Conservation (phyloP, 2,888 invertebrate genomes). For the Hyles lineata region DNA sequence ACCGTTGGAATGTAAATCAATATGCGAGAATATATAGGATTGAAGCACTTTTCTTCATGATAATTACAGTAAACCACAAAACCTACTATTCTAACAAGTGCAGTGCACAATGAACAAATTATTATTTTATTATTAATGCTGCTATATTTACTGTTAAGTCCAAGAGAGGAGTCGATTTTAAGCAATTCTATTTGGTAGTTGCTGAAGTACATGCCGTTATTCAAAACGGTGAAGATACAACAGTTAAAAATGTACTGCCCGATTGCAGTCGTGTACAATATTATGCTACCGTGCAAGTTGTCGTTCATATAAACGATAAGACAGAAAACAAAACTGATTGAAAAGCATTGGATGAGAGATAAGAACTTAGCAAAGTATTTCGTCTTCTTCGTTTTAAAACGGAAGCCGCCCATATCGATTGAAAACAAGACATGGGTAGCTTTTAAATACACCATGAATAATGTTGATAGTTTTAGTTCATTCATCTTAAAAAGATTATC, state of each 20-base stretch:
- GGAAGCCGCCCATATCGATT: constrained; percentile 8
- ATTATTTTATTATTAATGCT: not conserved
- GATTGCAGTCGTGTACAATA: not conserved
- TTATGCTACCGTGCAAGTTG: not conserved
- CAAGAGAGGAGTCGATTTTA: not conserved
- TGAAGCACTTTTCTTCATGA: not conserved
- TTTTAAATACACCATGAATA: not conserved
- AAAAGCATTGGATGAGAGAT: not conserved
- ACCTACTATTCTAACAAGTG: not conserved
- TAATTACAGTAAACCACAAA: not conserved
- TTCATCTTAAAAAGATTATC: no score
- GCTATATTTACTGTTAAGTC: not conserved
- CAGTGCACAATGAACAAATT: not conserved
- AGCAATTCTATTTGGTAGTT: not conserved
- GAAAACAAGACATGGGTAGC: not conserved
- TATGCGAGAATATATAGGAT: not conserved
- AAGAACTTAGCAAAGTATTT: constrained; percentile 11
- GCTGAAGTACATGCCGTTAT: not conserved
- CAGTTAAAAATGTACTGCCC: not conserved
- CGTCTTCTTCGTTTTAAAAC: not conserved
- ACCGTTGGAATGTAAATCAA: not conserved
- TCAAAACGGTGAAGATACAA: not conserved
- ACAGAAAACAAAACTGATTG: not conserved
- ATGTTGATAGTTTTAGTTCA: not conserved
- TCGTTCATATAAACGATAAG: not conserved